Evolutionary conservation across 2,888 invertebrate species (phyloP).

Genomic region (Chloroclysta siterata): DNA sequence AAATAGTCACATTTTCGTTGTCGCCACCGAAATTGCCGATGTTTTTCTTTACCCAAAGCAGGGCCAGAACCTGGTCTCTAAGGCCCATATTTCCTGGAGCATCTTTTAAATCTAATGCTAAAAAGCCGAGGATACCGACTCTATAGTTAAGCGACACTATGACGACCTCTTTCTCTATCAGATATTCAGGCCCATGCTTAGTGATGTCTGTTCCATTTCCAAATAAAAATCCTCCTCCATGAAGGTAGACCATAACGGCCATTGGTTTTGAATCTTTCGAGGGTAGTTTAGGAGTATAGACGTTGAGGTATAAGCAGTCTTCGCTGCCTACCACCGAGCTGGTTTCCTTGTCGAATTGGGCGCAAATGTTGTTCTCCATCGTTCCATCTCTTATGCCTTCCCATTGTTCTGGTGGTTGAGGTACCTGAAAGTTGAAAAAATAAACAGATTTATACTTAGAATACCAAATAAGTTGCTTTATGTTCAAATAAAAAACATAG

Average conservation of each 20-base stretch:
- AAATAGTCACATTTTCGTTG: conserved; percentile 77
- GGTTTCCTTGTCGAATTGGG: conserved; percentile 85
- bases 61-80: conserved; percentile 80
- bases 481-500: too few relatives aligned
- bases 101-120: conserved; percentile 68
- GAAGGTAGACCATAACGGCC: conserved; percentile 78
- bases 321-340: conserved; percentile 82
- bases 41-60: conserved; percentile 82
- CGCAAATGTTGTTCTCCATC: conserved; percentile 86
- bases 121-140: conserved; percentile 75
- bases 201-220: conserved; percentile 73
- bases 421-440: conserved; percentile 57
- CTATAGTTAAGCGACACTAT: conserved; percentile 76
- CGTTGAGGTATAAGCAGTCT: conserved; percentile 89
- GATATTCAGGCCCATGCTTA: conserved; percentile 71
- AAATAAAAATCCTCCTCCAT: conserved; percentile 78
- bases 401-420: conserved; percentile 79
- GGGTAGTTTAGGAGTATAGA: conserved; percentile 85
- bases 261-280: conserved; percentile 40
- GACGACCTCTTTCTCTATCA: conserved; percentile 72
- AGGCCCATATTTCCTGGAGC: conserved; percentile 81
- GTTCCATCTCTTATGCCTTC: conserved; percentile 87
- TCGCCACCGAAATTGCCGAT: conserved; percentile 78
- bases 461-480: too few relatives aligned
- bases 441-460: too few relatives aligned